A percentile compares a stretch with the other conserved stretches of the same genome.
Conservation (phyloP, 2,113 vertebrate genomes). For the Furnarius figulus region DNA sequence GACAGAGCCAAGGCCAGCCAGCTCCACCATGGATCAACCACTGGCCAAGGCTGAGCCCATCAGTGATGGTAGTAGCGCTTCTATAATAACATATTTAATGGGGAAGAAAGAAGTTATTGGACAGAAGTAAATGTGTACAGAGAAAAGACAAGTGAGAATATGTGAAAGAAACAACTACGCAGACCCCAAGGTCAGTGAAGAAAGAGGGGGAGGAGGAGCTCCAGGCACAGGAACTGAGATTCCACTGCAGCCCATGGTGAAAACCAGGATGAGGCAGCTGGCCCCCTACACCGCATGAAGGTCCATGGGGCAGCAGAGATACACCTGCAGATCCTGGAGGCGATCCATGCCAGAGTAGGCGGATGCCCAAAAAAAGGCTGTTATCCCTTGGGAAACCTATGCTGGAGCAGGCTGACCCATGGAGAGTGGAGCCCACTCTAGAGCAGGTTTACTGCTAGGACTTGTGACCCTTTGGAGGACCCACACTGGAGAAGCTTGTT, state of each 20-base stretch:
- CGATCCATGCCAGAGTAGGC: neutral
- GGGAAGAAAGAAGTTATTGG: neutral
- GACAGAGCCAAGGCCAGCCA: neutral
- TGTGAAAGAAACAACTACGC: neutral
- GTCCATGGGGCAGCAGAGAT: neutral
- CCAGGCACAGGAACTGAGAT: neutral
- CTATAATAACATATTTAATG: neutral
- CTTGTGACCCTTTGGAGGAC: neutral
- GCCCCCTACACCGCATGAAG: neutral
- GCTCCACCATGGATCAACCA: neutral
- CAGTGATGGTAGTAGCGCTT: fast-evolving
- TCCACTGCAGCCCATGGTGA: fast-evolving
- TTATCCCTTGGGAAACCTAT: neutral
- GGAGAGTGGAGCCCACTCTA: neutral
- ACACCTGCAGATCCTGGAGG: neutral
- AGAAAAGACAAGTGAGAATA: neutral
- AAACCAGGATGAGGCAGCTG: neutral
- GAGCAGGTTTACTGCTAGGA: neutral
- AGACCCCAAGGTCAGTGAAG: neutral
- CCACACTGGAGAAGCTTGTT: neutral
- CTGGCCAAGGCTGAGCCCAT: neutral
- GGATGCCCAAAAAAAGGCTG: neutral
- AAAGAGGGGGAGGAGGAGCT: neutral
- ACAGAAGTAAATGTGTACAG: neutral
- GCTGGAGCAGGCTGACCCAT: fast-evolving